Evolutionary conservation across 2,113 vertebrate genomes (phyloP).

Genomic region (Lathamus discolor): DNA sequence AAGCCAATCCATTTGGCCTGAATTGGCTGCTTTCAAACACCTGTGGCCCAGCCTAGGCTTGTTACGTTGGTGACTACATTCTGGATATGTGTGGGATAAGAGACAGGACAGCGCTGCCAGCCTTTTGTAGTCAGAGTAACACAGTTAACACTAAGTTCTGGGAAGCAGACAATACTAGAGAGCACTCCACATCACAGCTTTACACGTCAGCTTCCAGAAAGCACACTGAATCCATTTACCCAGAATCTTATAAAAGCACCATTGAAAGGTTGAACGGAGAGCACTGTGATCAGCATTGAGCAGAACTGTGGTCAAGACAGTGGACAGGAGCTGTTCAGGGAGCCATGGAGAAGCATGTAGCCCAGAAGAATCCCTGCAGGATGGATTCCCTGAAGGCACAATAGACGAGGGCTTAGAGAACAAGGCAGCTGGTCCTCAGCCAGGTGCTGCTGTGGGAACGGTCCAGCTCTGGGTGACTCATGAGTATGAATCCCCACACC

Average conservation of each 20-base stretch:
- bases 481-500: not conserved
- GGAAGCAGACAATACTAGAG: not conserved
- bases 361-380: slow-evolving; percentile 11
- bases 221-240: not conserved
- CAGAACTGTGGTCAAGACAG: not conserved
- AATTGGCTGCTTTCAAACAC: not conserved
- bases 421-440: not conserved
- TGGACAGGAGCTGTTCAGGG: not conserved
- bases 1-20: not conserved
- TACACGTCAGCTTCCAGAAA: not conserved
- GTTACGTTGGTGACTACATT: not conserved
- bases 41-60: not conserved
- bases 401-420: not conserved
- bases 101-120: not conserved
- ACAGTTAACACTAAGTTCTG: not conserved
- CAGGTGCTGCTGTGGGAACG: not conserved
- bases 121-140: not conserved
- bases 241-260: slow-evolving; percentile 62
- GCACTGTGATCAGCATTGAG: not conserved
- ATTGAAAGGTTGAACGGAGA: slow-evolving; percentile 35
- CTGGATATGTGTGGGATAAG: not conserved
- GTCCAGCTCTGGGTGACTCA: not conserved
- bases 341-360: not conserved
- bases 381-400: slow-evolving; percentile 20
- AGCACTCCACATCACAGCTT: not conserved